Evolutionary conservation across 2,113 vertebrate species (phyloP), one percentile per base, ranked within the genome.

Genomic region (Ranitomeya imitator): DNA sequence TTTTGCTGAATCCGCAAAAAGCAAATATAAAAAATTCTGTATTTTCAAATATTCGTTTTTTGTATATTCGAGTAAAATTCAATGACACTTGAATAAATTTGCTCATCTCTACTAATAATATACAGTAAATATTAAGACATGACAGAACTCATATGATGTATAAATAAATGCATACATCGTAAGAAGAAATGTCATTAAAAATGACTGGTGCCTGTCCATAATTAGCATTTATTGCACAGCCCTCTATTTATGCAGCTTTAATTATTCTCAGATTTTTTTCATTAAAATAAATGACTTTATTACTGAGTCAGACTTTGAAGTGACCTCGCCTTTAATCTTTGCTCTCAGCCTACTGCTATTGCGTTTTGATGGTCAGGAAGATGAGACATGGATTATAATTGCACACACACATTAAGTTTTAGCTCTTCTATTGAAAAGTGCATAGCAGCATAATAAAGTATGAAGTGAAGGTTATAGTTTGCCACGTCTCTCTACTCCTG

Each of bases 251-350:
- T 19, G 45, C 73, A 74, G 16, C 71, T 52, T 52, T 52, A 74
- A 74, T 76, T 76, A 45, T 52, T 76, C 16, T 51, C 45, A 76
- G 10, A 51, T 51, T 76, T 1, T 7, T 76, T 76, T 76, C 37
- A 76, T 76, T 76, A 76, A 76, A 51, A 52, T 76, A 76, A 76
- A 51, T 51, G 45, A 76, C 18, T 76, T 51, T 76, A 76, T 76
- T 76, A 76, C 16, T 45, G 45, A 19, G 73, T 76, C 18, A 21
- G 73, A 52, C 73, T 76, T 76, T 76, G 37, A 76, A 51, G 73
- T 76, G 73, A 51, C 73, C 73, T 10, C 18, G 31, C 45, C 73
- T 76, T 51, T 76, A 18, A 76, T 76, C 73, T 76, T 76, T 21
- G 37, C 18, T 76, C 52, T 51, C 37, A 76, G 37, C 52, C 37